Conservation (phyloP, 2,113 vertebrate genomes). For the Sphaerodactylus townsendi region DNA sequence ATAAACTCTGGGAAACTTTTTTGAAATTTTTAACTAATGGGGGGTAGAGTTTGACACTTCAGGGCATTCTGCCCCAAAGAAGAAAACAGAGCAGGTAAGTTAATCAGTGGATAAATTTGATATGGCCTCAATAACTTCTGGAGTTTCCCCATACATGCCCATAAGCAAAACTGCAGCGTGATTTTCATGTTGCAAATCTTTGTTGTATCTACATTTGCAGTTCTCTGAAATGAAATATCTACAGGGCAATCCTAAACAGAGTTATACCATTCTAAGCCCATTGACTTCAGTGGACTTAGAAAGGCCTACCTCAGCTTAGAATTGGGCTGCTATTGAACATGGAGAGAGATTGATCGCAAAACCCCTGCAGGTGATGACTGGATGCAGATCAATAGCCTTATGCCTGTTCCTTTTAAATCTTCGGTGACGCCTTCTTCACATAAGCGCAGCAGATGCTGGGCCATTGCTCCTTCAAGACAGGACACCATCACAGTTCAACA, state of each 20-base stretch:
- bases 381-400: background rate
- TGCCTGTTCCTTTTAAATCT: background rate
- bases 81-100: background rate
- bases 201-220: background rate
- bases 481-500: constrained; percentile 33
- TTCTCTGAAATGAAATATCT: background rate
- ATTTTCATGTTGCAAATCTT: background rate
- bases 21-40: background rate
- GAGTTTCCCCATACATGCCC: background rate
- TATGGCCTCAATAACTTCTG: background rate
- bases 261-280: too few relatives aligned
- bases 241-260: fast-evolving
- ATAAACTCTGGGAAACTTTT: background rate
- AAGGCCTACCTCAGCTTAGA: too few relatives aligned
- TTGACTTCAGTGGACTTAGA: too few relatives aligned
- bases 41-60: background rate
- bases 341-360: fast-evolving
- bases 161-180: background rate
- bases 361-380: background rate
- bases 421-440: background rate
- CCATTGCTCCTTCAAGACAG: constrained; percentile 10
- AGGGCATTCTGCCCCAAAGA: background rate
- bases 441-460: constrained; percentile 46
- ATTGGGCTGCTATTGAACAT: fast-evolving
- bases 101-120: background rate